phyloP scores from a whole-genome alignment of 1,140 invertebrate genomes.

The Rhagoletis pomonella region DNA sequence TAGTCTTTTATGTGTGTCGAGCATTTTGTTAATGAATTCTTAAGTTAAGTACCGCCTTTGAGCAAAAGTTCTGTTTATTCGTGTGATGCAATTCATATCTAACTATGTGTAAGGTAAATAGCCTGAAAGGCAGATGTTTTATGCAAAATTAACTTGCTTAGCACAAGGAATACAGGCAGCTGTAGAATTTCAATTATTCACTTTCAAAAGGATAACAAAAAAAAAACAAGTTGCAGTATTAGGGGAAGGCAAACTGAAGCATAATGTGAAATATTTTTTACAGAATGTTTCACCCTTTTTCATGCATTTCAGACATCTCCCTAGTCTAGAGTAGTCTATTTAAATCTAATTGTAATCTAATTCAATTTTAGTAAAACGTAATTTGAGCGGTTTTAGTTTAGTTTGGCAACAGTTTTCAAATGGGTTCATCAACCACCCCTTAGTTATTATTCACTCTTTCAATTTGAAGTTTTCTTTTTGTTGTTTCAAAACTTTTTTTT shows the following conservation, averaged over 20 bases:
- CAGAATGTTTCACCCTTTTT: neutral
- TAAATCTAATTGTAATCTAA: constrained; percentile 34
- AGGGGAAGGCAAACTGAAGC: neutral
- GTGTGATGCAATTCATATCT: neutral
- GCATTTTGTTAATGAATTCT: neutral
- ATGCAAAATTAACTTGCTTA: no score
- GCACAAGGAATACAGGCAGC: no score
- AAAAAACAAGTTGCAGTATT: neutral
- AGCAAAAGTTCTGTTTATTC: neutral
- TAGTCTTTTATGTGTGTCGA: neutral
- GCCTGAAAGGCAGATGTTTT: no score
- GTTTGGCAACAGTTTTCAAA: constrained; percentile 43
- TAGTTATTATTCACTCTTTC: constrained; percentile 13
- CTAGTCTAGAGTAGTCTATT: constrained; percentile 33
- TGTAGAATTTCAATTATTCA: no score
- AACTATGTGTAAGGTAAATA: neutral
- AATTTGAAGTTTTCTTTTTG: neutral
- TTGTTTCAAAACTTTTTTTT: neutral
- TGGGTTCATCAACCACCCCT: neutral
- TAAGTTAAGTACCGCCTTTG: constrained; percentile 24
- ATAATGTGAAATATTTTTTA: neutral
- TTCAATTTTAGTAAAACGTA: constrained; percentile 35
- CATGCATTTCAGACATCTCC: constrained; percentile 28
- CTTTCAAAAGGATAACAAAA: neutral
- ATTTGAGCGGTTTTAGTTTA: constrained; percentile 21